phyloP scores from a whole-genome alignment of 2,888 invertebrate genomes.

The Dynastes tityus region DNA sequence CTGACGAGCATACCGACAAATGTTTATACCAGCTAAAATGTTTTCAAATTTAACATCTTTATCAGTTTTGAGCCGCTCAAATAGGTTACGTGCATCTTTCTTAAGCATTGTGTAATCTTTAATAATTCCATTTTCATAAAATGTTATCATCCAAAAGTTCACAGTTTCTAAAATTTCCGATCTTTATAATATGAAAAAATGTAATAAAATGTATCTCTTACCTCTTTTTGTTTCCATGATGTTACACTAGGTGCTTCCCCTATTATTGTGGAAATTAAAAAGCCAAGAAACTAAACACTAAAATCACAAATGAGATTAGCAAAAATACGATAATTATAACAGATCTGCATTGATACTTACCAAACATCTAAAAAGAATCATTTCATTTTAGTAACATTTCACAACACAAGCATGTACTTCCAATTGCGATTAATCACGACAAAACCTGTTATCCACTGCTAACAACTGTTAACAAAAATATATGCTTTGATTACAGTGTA shows the following conservation, averaged over 20 bases:
- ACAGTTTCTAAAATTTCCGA: constrained; percentile 1
- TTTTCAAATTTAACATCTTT: not conserved
- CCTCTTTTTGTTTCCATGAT: constrained; percentile 15
- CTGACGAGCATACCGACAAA: constrained; percentile 4
- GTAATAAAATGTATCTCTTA: not conserved
- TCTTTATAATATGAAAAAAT: not conserved
- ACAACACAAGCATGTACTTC: no score
- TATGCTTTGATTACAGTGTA: no score
- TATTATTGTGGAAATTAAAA: no score
- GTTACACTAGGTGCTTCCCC: constrained; percentile 4
- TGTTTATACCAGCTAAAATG: constrained; percentile 25
- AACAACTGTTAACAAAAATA: no score
- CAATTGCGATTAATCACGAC: no score
- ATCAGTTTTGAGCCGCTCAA: not conserved
- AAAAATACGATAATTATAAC: no score
- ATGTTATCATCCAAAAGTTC: constrained; percentile 16
- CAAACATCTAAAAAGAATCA: no score
- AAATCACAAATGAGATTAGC: no score
- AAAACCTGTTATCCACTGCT: no score
- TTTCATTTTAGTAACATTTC: no score
- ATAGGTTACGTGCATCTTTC: constrained; percentile 20
- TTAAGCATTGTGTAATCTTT: constrained; percentile 33
- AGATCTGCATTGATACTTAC: no score
- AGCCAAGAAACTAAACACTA: no score
- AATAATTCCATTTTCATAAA: constrained; percentile 28